Evolutionary conservation across 2,113 vertebrate species (phyloP).

Genomic region (Rhinolophus sinicus): DNA sequence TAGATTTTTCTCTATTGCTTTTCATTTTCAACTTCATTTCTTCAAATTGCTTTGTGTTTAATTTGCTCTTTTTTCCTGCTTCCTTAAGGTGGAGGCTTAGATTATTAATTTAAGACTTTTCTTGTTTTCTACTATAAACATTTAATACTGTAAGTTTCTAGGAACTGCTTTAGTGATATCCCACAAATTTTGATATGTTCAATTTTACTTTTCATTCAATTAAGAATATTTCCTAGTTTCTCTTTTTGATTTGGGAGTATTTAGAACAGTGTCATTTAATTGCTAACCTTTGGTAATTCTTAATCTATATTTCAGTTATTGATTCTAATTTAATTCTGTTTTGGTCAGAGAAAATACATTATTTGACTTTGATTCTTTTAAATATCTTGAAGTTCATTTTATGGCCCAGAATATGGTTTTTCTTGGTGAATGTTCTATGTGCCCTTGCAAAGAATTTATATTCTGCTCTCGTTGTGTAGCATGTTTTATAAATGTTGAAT

Average conservation of each 20-base stretch:
- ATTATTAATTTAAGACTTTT: not conserved
- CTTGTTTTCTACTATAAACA: not conserved
- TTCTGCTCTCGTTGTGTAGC: not conserved
- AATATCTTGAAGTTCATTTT: constrained; percentile 17
- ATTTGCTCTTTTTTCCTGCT: not conserved
- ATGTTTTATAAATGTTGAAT: not conserved
- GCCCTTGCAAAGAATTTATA: not conserved
- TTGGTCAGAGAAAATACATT: not conserved
- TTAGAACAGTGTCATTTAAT: constrained; percentile 2
- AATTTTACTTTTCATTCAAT: constrained; percentile 19
- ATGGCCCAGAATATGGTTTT: not conserved
- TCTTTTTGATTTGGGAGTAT: constrained; percentile 10
- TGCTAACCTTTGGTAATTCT: not conserved
- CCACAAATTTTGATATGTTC: not conserved
- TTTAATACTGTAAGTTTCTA: not conserved
- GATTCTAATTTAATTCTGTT: constrained; percentile 37
- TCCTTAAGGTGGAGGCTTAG: not conserved
- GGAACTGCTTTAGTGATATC: not conserved
- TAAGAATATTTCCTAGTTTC: constrained; percentile 11
- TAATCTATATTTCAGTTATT: not conserved
- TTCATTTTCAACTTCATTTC: not conserved
- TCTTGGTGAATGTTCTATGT: not conserved
- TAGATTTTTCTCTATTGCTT: not conserved
- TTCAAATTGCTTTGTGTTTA: not conserved
- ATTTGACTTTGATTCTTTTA: constrained; percentile 24